Conservation (phyloP, 2,888 invertebrate species). For the Neelides folsomi region DNA sequence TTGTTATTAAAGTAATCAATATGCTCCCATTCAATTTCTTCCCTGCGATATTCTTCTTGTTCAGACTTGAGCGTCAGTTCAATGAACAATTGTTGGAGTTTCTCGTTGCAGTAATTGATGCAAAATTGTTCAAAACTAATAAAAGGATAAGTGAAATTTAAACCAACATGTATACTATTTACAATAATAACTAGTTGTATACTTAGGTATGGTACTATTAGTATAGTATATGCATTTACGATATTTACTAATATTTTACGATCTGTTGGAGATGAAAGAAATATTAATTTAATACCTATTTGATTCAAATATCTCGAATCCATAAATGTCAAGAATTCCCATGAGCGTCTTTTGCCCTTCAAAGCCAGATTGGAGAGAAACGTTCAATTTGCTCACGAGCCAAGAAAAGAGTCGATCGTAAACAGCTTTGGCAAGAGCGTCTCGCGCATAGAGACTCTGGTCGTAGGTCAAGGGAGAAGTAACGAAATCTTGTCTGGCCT, state of each 20-base stretch:
- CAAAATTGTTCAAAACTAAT: constrained; percentile 77
- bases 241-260: not conserved
- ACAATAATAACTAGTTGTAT: no score
- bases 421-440: constrained; percentile 79
- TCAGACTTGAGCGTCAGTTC: constrained; percentile 79
- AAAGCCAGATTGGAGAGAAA: constrained; percentile 51
- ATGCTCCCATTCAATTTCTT: constrained; percentile 83
- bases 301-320: constrained; percentile 81
- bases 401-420: constrained; percentile 83
- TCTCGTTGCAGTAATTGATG: constrained; percentile 92
- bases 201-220: no score
- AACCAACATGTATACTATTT: no score
- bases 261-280: not conserved
- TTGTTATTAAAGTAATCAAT: constrained; percentile 85
- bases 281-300: constrained; percentile 50
- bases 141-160: no score
- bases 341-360: constrained; percentile 55
- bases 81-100: constrained; percentile 84
- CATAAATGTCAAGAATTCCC: constrained; percentile 86
- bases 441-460: constrained; percentile 69
- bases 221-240: constrained; percentile 32
- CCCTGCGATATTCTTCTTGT: constrained; percentile 79
- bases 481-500: constrained; percentile 70
- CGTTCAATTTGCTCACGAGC: constrained; percentile 69
- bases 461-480: constrained; percentile 65